phyloP scores from a whole-genome alignment of 2,888 invertebrate genomes.

The Omphaloscelis lunosa region DNA sequence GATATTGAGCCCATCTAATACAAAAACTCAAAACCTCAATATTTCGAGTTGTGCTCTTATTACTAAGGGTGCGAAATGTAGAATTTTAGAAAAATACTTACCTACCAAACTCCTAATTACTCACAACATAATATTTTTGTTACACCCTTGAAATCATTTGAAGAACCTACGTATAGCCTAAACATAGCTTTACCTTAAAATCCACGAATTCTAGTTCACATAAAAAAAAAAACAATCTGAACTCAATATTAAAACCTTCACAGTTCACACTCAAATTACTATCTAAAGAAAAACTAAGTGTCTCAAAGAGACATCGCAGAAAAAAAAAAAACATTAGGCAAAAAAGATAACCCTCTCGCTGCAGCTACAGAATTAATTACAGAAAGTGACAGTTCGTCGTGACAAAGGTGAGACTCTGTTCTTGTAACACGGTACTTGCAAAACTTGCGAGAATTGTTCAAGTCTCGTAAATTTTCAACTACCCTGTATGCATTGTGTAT shows the following conservation, averaged over 20 bases:
- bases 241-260: background rate
- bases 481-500: constrained; percentile 48
- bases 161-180: background rate
- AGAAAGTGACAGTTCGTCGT: constrained; percentile 41
- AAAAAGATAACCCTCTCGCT: constrained; percentile 8
- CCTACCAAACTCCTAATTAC: background rate
- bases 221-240: background rate
- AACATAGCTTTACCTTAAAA: background rate
- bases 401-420: constrained; percentile 44
- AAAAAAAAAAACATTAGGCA: constrained; percentile 17
- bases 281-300: background rate
- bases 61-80: no score
- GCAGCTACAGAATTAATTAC: constrained; percentile 51
- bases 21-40: no score
- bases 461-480: constrained; percentile 15
- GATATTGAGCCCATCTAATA: no score
- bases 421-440: constrained; percentile 32
- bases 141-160: background rate
- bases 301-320: background rate
- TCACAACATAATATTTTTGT: background rate
- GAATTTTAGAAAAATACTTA: no score
- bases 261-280: background rate
- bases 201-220: background rate
- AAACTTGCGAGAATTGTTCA: constrained; percentile 28
- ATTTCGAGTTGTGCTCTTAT: no score